Base-by-base conservation (phyloP, 1,140 invertebrate species). In the Dendroctonus valens region DNA sequence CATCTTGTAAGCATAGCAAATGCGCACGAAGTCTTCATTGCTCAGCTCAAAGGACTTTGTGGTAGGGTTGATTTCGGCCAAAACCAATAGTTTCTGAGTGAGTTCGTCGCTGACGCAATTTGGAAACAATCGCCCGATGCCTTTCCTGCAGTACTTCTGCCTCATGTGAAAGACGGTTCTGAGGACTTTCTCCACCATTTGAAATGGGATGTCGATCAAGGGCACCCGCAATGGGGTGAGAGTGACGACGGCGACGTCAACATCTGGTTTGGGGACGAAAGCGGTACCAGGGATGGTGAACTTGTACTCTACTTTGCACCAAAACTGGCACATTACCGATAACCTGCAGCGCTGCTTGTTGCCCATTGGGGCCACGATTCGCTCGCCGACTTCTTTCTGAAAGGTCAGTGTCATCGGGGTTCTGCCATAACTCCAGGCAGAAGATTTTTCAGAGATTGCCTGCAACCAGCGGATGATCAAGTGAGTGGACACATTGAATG, bases 401-500 rank as follows among this genome's bases (percentile, higher is more conserved):
- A 99, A 99, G 11, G 97, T 99, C 46, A 99, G 81, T 0, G 94
- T 96, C 86, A 99, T 87, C 69, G 84, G 84, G 4, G 91, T 87
- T 67, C 97, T 83, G 0, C 95, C 96, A 79, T 89, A 89, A 0
- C 79, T 74, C 91, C 96, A 99, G 3, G 91, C 86, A 38, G 91
- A 92, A 42, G 79, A 79, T 65, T 83, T 83, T 53, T 87, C 80
- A 6, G 92, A 91, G 61, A 99, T 92, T 72, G 87, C 85, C 48
- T 88, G 81, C 37, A 99, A 77, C 91, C 93, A 98, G 71, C 87
- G 83, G 59, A 99, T 91, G 26, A 99, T 91, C 4, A 99, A 81
- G 40, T 91, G 90, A 6, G 96, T 98, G 5, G 97, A 93, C 8
- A 99, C 88, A 79, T 89, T 97, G 78, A 99, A 99, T 0, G 98